Conservation (phyloP, 2,113 vertebrate species). For the Gila orcuttii region DNA sequence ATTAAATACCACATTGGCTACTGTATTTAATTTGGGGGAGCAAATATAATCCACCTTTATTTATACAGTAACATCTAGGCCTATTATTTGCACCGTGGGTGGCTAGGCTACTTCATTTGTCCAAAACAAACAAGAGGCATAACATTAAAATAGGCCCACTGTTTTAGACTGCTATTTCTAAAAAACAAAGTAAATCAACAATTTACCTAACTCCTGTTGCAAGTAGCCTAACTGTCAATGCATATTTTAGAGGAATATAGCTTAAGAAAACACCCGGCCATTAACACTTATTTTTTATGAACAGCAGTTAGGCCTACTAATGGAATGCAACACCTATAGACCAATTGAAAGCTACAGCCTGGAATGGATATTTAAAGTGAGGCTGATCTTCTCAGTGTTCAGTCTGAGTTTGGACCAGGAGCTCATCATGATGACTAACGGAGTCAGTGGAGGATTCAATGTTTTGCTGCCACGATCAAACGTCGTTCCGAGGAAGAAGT, state of each 20-base stretch:
- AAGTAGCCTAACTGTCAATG: background rate
- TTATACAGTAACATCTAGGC: background rate
- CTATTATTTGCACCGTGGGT: no score
- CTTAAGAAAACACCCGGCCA: background rate
- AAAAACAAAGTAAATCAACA: background rate
- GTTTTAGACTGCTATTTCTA: background rate
- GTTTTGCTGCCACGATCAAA: background rate
- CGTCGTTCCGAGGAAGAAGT: slow-evolving; percentile 55
- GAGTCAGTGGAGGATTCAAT: background rate
- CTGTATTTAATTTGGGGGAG: background rate
- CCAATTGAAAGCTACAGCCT: background rate
- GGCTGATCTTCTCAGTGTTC: background rate
- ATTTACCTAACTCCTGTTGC: background rate
- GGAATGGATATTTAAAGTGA: slow-evolving; percentile 34
- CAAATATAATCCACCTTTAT: background rate
- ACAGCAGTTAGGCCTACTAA: background rate
- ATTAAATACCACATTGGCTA: background rate
- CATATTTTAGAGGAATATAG: background rate
- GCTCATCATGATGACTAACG: background rate
- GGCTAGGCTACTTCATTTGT: background rate
- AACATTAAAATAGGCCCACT: background rate
- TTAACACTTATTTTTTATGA: slow-evolving; percentile 33
- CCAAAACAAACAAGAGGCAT: background rate
- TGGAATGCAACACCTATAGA: background rate
- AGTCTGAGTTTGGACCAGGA: slow-evolving; percentile 1